Percentiles rank a stretch among this genome's conserved stretches.
phyloP scores from a whole-genome alignment of 1,140 invertebrate species.

The Micrasema longulum region DNA sequence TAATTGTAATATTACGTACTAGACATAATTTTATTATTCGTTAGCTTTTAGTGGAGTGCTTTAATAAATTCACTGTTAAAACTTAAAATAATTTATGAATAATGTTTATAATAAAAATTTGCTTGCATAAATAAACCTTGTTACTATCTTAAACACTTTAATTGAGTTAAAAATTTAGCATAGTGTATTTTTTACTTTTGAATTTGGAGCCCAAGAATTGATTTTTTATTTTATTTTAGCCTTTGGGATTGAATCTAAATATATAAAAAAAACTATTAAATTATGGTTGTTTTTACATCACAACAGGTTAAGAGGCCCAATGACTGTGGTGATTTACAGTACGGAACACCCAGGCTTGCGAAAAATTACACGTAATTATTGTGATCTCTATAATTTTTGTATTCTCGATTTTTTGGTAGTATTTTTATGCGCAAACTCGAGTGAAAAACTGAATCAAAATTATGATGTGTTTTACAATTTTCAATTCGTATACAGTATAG shows the following conservation, averaged over 20 bases:
- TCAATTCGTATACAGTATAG: too few relatives aligned
- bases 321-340: too few relatives aligned
- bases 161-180: slow-evolving; percentile 11
- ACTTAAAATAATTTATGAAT: slow-evolving; percentile 27
- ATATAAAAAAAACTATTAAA: not conserved
- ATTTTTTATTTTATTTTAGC: not conserved
- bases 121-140: slow-evolving; percentile 34
- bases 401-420: not conserved
- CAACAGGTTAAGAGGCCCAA: not conserved
- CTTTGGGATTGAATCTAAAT: not conserved
- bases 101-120: slow-evolving; percentile 36
- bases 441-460: too few relatives aligned
- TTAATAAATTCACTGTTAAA: not conserved
- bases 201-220: not conserved
- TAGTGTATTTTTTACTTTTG: slow-evolving; percentile 7
- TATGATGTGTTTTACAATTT: too few relatives aligned
- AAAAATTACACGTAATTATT: not conserved
- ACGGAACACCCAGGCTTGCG: too few relatives aligned
- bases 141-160: slow-evolving; percentile 33
- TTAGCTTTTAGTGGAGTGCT: not conserved
- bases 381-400: not conserved
- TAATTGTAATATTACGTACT: slow-evolving; percentile 2
- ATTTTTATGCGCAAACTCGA: not conserved
- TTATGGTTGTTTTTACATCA: not conserved
- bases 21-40: not conserved